A percentile compares a stretch with the other conserved stretches of the same genome.
Evolutionary conservation across 2,888 invertebrate genomes (phyloP).

Genomic region (Leptarthrus brevirostris): DNA sequence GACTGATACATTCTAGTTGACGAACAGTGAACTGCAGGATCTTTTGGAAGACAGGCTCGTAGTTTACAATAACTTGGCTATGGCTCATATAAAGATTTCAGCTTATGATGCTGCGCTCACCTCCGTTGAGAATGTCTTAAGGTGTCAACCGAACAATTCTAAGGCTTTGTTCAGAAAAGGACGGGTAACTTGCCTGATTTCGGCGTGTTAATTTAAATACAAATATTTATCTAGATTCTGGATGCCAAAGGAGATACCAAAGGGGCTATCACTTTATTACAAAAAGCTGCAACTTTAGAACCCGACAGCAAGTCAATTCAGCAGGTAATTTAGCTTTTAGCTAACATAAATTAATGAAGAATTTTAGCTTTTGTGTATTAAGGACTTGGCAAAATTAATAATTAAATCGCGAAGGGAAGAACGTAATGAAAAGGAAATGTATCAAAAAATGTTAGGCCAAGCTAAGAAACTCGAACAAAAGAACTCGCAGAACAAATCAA

Average conservation of each 20-base stretch:
- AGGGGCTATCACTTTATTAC: slow-evolving; percentile 76
- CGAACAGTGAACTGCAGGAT: slow-evolving; percentile 73
- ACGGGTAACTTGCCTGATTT: slow-evolving; percentile 67
- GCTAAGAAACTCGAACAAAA: slow-evolving; percentile 67
- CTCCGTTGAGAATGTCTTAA: slow-evolving; percentile 84
- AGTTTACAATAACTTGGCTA: slow-evolving; percentile 92
- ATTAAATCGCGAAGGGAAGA: slow-evolving; percentile 71
- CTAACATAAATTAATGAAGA: background rate
- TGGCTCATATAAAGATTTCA: slow-evolving; percentile 89
- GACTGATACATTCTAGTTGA: slow-evolving; percentile 60
- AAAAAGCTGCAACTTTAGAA: slow-evolving; percentile 73
- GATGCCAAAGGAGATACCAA: slow-evolving; percentile 76
- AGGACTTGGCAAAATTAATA: slow-evolving; percentile 70
- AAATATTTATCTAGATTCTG: slow-evolving; percentile 69
- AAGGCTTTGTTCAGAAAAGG: slow-evolving; percentile 92
- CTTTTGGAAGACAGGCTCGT: slow-evolving; percentile 84
- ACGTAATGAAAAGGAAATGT: slow-evolving; percentile 73
- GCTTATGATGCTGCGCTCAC: slow-evolving; percentile 86
- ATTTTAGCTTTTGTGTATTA: slow-evolving; percentile 8
- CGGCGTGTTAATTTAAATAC: background rate
- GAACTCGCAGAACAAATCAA: slow-evolving; percentile 60
- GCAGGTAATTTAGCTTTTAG: slow-evolving; percentile 61
- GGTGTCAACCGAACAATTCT: slow-evolving; percentile 87
- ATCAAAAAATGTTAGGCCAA: slow-evolving; percentile 75
- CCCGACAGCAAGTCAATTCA: slow-evolving; percentile 74